These are phyloP conservation scores for Chionis minor DNA, from an alignment of 2,113 vertebrate species.

Conservation along the genomic window DNA sequence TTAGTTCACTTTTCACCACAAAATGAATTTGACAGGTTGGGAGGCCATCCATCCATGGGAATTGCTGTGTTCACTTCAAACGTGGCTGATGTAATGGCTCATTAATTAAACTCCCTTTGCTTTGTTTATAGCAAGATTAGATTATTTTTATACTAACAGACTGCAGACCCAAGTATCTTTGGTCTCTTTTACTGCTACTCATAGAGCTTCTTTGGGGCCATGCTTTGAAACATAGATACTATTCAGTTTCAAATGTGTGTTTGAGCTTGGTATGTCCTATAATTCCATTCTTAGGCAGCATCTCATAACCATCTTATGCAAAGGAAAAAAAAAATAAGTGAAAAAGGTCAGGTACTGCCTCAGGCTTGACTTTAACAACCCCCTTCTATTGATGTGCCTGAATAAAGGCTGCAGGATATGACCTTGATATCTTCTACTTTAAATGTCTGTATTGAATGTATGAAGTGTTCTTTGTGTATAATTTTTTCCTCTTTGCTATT, in stretches of 20 bases:
- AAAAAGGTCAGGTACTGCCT: conserved; percentile 24
- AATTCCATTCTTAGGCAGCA: background rate
- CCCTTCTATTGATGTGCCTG: conserved; percentile 15
- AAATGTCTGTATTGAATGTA: conserved; percentile 54
- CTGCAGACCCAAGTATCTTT: background rate
- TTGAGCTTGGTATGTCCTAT: background rate
- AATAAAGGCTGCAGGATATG: conserved; percentile 18
- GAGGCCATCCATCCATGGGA: background rate
- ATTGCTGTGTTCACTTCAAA: background rate
- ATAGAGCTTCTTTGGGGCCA: background rate
- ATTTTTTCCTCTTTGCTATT: conserved; percentile 18
- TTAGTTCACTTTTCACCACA: background rate
- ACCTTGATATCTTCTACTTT: conserved; percentile 23
- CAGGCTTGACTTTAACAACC: conserved; percentile 16
- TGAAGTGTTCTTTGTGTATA: conserved; percentile 40
- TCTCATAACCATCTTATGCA: background rate
- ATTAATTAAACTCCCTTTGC: background rate
- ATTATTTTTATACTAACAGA: background rate
- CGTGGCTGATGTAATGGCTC: background rate
- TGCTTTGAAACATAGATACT: background rate
- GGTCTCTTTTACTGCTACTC: background rate
- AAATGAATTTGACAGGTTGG: background rate
- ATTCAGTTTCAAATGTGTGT: background rate
- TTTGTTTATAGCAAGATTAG: background rate
- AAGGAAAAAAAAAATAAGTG: background rate